Percentiles rank a stretch among this genome's conserved stretches.
phyloP scores from a whole-genome alignment of 1,140 invertebrate genomes.

The Drosophila eugracilis region DNA sequence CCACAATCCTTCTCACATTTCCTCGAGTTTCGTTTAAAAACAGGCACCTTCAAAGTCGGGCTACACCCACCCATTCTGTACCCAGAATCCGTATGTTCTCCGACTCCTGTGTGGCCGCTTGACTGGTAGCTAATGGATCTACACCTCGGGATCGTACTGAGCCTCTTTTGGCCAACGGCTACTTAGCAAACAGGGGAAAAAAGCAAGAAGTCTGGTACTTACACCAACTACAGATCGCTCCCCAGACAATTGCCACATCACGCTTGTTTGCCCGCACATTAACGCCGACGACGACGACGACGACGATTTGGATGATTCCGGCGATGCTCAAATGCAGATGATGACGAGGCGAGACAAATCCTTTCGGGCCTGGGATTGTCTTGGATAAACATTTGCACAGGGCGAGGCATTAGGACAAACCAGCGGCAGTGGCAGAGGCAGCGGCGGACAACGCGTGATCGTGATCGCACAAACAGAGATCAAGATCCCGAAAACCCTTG shows the following conservation, averaged over 20 bases:
- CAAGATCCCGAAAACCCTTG: constrained; percentile 33
- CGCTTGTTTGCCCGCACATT: constrained; percentile 80
- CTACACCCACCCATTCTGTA: constrained; percentile 24
- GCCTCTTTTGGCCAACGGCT: constrained; percentile 39
- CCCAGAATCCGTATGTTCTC: constrained; percentile 2
- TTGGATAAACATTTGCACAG: constrained; percentile 75
- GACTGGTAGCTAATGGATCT: constrained; percentile 75
- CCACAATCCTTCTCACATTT: constrained; percentile 19
- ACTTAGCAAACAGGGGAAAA: constrained; percentile 47
- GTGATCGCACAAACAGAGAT: constrained; percentile 67
- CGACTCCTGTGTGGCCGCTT: constrained; percentile 26
- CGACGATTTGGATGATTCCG: constrained; percentile 35
- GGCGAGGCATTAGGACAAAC: constrained; percentile 66
- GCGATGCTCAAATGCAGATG: constrained; percentile 13
- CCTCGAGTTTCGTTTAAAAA: not conserved
- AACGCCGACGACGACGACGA: constrained; percentile 56
- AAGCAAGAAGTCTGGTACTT: constrained; percentile 8
- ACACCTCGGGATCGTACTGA: constrained; percentile 51
- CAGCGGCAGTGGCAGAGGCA: too few relatives aligned
- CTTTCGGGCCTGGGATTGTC: constrained; percentile 62
- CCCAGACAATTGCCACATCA: constrained; percentile 79
- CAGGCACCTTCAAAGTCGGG: constrained; percentile 24
- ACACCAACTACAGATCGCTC: constrained; percentile 34
- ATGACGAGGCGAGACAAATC: constrained; percentile 66
- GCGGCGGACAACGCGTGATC: constrained; percentile 67